phyloP scores from a whole-genome alignment of 2,888 invertebrate genomes.

The Germaria angustata region DNA sequence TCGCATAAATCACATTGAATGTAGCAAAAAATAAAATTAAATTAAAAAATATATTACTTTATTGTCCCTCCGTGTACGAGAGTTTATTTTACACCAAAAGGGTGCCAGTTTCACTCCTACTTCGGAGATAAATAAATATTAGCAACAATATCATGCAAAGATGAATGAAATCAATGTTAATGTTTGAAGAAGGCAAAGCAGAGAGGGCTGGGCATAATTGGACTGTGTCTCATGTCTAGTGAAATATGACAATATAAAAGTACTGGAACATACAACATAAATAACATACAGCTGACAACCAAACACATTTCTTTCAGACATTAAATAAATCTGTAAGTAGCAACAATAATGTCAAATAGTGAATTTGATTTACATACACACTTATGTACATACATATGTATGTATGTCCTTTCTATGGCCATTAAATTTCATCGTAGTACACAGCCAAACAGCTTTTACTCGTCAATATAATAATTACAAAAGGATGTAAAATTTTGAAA shows the following conservation, averaged over 20 bases:
- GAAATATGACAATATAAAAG: neutral
- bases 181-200: neutral
- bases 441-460: neutral
- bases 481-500: no score
- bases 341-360: neutral
- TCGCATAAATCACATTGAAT: constrained; percentile 57
- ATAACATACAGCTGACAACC: neutral
- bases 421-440: neutral
- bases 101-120: neutral
- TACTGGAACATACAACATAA: constrained; percentile 10
- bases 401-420: neutral
- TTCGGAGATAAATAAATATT: neutral
- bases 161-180: neutral
- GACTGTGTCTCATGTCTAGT: neutral
- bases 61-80: constrained; percentile 19
- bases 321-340: neutral
- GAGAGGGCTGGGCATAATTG: neutral
- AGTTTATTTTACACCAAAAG: neutral
- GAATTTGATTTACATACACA: no score
- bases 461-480: no score
- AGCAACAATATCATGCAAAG: neutral
- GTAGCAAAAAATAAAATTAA: neutral
- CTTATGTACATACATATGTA: no score
- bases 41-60: constrained; percentile 11
- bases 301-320: no score